phyloP scores from a whole-genome alignment of 2,888 invertebrate species.

The Alloscopus bannaensis region DNA sequence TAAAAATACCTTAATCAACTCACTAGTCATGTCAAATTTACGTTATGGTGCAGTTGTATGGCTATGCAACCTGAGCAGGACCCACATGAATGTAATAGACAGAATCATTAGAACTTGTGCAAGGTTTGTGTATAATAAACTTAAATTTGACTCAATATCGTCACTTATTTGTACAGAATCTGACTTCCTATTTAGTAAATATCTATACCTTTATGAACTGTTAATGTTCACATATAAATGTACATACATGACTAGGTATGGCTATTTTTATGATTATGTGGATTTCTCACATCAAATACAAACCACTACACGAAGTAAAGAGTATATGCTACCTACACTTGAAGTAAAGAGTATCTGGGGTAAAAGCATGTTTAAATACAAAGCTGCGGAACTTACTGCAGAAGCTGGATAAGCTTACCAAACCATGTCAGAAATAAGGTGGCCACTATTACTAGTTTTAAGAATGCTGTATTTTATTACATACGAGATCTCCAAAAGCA shows the following conservation, averaged over 20 bases:
- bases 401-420: no score
- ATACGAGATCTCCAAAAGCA: no score
- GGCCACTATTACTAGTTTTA: no score
- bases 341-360: no score
- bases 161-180: background rate
- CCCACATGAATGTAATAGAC: background rate
- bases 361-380: no score
- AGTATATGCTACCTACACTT: no score
- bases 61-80: background rate
- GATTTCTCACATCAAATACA: conserved; percentile 2
- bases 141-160: conserved; percentile 9
- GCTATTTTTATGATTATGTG: conserved; percentile 7
- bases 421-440: no score
- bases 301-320: no score
- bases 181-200: background rate
- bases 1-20: background rate
- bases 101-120: background rate
- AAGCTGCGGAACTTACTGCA: no score
- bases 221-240: conserved; percentile 12
- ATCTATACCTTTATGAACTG: background rate
- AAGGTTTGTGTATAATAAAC: background rate
- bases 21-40: background rate
- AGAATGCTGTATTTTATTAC: no score
- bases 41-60: conserved; percentile 7
- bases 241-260: background rate